These are phyloP conservation scores for Synanthedon andrenaeformis DNA, from an alignment of 2,888 invertebrate genomes.

Conservation along the genomic window DNA sequence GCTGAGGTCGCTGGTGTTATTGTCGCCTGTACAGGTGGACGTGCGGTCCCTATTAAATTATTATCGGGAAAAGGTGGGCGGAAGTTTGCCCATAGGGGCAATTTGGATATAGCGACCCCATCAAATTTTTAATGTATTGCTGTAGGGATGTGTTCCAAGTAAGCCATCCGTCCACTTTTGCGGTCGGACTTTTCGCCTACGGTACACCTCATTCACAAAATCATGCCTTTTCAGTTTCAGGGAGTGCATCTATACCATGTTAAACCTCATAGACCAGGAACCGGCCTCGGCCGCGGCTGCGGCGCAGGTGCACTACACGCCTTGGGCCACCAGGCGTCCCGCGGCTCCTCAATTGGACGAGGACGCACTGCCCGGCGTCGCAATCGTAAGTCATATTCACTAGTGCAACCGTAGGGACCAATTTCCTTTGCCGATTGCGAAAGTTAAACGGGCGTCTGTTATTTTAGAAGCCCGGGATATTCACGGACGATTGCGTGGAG, in stretches of 20 bases:
- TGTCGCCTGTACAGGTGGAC: slow-evolving; percentile 43
- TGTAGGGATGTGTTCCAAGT: slow-evolving; percentile 51
- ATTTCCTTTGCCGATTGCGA: no score
- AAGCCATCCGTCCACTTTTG: slow-evolving; percentile 8
- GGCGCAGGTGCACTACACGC: slow-evolving; percentile 6
- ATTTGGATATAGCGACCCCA: slow-evolving; percentile 37
- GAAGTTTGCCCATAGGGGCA: slow-evolving; percentile 28
- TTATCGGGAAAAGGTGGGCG: slow-evolving; percentile 43
- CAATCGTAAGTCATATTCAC: slow-evolving; percentile 27
- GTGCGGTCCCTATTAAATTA: slow-evolving; percentile 36
- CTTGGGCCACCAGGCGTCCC: slow-evolving; percentile 6
- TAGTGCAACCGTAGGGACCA: no score
- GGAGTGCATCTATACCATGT: slow-evolving; percentile 35
- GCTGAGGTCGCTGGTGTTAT: slow-evolving; percentile 52
- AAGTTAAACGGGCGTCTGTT: no score
- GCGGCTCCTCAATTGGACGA: slow-evolving; percentile 20
- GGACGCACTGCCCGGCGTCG: slow-evolving; percentile 35
- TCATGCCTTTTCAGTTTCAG: slow-evolving; percentile 25
- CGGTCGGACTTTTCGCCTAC: no score
- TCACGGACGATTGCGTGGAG: slow-evolving; percentile 53
- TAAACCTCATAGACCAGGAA: slow-evolving; percentile 36
- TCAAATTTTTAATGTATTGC: slow-evolving; percentile 39
- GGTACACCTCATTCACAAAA: no score
- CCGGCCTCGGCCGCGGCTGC: slow-evolving; percentile 3
- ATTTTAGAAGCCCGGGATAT: slow-evolving; percentile 46